Base-by-base conservation (phyloP, 2,113 vertebrate genomes). In the Lagopus muta region DNA sequence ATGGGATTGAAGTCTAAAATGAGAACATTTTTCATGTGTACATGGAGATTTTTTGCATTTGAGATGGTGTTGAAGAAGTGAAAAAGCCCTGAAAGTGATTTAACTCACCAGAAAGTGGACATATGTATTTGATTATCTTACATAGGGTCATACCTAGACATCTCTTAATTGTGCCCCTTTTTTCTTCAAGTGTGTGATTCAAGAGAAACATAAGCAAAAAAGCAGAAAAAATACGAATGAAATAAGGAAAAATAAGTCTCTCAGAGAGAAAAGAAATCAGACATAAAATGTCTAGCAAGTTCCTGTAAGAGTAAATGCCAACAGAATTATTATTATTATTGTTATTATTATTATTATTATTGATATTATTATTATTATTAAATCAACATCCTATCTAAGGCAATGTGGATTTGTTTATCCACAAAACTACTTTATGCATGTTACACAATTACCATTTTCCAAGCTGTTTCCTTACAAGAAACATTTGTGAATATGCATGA, bases 401-500 rank as follows among this genome's bases (percentile, higher is more conserved):
- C 42, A 90, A 72, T 64, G 64, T 85, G 32, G 42, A 69, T 82
- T 58, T 4, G 22, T 92, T 88, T 78, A 94, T 73, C 62, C 48
- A 79, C 55, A 76, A 52, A 74, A 79, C 27, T 95, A 50, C 88
- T 83, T 91, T 91, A 71, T 60, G 71, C 65, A 60, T 70, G 32
- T 40, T 71, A 71, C 64, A 81, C 52, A 75, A 89, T 92, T 92
- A 77, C 84, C 83, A 72, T 88, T 95, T 91, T 94, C 90, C 89
- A 94, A 88, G 60, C 36, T 45, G 89, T 66, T 91, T 93, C 67
- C 67, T 80, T 94, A 34, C 82, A 89, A 80, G 72, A 82, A 94
- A 74, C 38, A 82, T 45, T 93, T 91, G 78, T 77, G 78, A 93
- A 92, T 95, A 93, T 55, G 27, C 50, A 92, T 93, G 88, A 82